phyloP scores from a whole-genome alignment of 2,888 invertebrate species.

The Erebia ligea region DNA sequence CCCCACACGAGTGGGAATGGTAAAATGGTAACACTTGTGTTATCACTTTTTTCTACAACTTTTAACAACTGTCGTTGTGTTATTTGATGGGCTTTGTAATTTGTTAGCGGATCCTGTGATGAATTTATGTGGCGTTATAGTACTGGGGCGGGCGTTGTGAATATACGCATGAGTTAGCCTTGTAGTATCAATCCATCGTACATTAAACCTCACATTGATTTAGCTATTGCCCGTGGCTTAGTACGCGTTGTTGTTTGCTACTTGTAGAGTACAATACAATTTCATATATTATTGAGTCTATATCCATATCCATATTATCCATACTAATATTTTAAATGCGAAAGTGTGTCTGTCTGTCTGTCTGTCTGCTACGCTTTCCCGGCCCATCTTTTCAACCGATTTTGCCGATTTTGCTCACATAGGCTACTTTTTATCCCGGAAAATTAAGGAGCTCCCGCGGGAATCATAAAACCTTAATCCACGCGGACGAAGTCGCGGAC shows the following conservation, averaged over 20 bases:
- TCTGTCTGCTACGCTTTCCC: too few relatives aligned
- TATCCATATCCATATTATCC: too few relatives aligned
- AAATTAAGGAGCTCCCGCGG: too few relatives aligned
- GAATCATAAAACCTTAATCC: too few relatives aligned
- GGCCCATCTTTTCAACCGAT: too few relatives aligned
- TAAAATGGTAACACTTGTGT: constrained; percentile 7
- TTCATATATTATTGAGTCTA: too few relatives aligned
- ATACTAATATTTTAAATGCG: too few relatives aligned
- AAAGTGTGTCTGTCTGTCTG: too few relatives aligned
- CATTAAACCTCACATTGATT: neutral
- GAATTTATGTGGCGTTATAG: neutral
- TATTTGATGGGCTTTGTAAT: constrained; percentile 22
- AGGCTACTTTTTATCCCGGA: too few relatives aligned
- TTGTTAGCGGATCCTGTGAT: constrained; percentile 18
- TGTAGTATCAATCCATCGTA: neutral
- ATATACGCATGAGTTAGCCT: neutral
- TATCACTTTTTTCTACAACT: constrained; percentile 26
- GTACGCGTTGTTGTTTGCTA: neutral
- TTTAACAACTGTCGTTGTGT: constrained; percentile 17
- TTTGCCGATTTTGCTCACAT: too few relatives aligned
- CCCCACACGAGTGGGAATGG: constrained; percentile 22
- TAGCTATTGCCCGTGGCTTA: neutral
- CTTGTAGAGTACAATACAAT: too few relatives aligned
- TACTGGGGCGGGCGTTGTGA: neutral
- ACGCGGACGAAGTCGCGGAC: too few relatives aligned